phyloP scores from a whole-genome alignment of 1,140 invertebrate genomes.

The Cecropterus lyciades region DNA sequence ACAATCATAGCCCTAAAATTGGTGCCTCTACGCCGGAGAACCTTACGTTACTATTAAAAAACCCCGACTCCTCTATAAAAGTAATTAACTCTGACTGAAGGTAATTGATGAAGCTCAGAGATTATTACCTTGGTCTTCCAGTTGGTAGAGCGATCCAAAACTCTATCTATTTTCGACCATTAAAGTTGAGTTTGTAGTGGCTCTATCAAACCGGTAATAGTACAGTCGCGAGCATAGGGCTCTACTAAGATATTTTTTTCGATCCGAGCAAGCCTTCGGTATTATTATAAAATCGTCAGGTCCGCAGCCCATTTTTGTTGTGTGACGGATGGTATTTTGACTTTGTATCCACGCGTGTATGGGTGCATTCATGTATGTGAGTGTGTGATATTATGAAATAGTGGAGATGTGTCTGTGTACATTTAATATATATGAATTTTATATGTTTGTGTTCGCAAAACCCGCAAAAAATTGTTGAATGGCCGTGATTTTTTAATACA shows the following conservation, averaged over 20 bases:
- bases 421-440: too few relatives aligned
- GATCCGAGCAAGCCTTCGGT: constrained; percentile 55
- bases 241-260: constrained; percentile 56
- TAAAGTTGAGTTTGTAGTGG: constrained; percentile 45
- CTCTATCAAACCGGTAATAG: constrained; percentile 38
- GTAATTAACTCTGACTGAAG: constrained; percentile 79
- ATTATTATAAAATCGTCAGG: constrained; percentile 82
- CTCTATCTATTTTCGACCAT: constrained; percentile 33
- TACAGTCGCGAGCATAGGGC: constrained; percentile 59
- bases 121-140: constrained; percentile 69
- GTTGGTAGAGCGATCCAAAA: constrained; percentile 22
- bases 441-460: too few relatives aligned
- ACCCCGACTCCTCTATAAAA: constrained; percentile 74
- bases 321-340: constrained; percentile 71
- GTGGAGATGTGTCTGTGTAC: neutral
- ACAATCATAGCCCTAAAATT: constrained; percentile 54
- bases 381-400: constrained; percentile 14
- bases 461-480: too few relatives aligned
- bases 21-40: constrained; percentile 44
- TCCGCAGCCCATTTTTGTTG: constrained; percentile 59
- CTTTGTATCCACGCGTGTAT: constrained; percentile 24
- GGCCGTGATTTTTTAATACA: too few relatives aligned
- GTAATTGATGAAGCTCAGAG: constrained; percentile 81
- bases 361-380: constrained; percentile 1
- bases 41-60: constrained; percentile 67